Base-by-base conservation (phyloP, 2,888 invertebrate species). In the Serrognathus titanus region DNA sequence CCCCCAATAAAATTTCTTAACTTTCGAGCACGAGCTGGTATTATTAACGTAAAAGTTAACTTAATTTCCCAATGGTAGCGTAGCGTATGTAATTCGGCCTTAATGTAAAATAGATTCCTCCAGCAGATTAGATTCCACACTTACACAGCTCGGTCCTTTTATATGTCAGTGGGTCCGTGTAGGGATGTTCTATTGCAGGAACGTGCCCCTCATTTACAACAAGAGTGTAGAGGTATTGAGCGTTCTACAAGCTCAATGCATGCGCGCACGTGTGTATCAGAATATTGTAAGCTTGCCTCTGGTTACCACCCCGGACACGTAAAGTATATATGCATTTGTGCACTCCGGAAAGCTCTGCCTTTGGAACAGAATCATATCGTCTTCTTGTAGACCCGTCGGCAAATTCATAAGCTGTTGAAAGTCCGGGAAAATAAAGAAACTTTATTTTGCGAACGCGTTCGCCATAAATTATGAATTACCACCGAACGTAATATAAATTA, bases 241-340 rank as follows among this genome's bases (percentile, higher is more conserved):
- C 24, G 40, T 48, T 48, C 35, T 31, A 9, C 20, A 48, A 35
- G 13, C 48, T 48, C 48, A 48, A 48, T 48, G 48, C 48, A 11
- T 13, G 48, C 31, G 48, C 48, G 31, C 35, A 48, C 48, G 48
- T 48, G 48, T 48, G 48, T 48, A 31, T 48, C 48, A 48, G 35
- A 48, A 48, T 48, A 48, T 48, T 47, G 47, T 47, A 40, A 40
- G 40, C 11, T 12, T 5, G 40, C 10, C 11, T 16, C 16, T 40
- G 35, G 48, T 48, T 48, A 11, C 31, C 35, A 48, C 48, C n/a
- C 48, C 8, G 31, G 35, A 31, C 48, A 48, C 48, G 48, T 48
- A 48, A 48, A 35, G 20, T 48, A 10, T 48, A 48, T 48, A 48
- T 48, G 48, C 48, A 48, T 48, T 48, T 48, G 48, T 48, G 48